A percentile compares a stretch with the other conserved stretches of the same genome.
These are phyloP conservation scores for Dendroctonus valens DNA, from an alignment of 1,140 invertebrate genomes.

Conservation along the genomic window DNA sequence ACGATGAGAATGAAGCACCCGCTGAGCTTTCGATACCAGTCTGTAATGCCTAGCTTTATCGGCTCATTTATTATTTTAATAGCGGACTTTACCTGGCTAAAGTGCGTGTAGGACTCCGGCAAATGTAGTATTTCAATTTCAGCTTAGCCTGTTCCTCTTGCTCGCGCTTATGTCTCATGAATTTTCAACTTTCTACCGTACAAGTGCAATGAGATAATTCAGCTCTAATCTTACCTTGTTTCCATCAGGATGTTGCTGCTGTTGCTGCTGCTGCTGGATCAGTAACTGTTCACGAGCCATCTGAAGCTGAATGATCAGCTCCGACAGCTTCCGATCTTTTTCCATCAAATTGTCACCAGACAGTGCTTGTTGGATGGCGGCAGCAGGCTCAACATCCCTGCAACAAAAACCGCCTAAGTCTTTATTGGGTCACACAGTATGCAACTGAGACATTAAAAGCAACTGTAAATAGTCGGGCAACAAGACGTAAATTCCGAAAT, in stretches of 20 bases:
- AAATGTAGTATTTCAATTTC: constrained; percentile 28
- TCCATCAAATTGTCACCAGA: constrained; percentile 68
- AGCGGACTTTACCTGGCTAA: constrained; percentile 42
- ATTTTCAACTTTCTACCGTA: no score
- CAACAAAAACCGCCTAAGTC: constrained; percentile 23
- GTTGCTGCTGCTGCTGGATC: constrained; percentile 57
- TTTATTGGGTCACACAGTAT: no score
- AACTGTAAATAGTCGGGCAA: no score
- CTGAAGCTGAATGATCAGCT: constrained; percentile 81
- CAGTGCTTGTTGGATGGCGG: constrained; percentile 66
- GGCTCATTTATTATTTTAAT: constrained; percentile 48
- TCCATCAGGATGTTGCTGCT: constrained; percentile 44
- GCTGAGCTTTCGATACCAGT: constrained; percentile 46
- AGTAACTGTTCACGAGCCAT: constrained; percentile 74
- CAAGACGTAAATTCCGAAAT: no score
- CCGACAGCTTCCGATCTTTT: constrained; percentile 74
- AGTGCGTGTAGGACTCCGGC: constrained; percentile 36
- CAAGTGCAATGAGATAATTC: no score
- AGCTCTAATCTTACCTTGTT: constrained; percentile 28
- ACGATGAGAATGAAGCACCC: constrained; percentile 41
- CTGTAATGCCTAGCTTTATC: constrained; percentile 47
- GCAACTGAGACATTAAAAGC: no score
- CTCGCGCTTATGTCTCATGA: no score
- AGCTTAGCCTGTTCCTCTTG: not conserved
- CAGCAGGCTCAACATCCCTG: constrained; percentile 57